These are phyloP conservation scores for Leptopilina clavipes DNA, from an alignment of 1,140 invertebrate genomes.

Conservation along the genomic window DNA sequence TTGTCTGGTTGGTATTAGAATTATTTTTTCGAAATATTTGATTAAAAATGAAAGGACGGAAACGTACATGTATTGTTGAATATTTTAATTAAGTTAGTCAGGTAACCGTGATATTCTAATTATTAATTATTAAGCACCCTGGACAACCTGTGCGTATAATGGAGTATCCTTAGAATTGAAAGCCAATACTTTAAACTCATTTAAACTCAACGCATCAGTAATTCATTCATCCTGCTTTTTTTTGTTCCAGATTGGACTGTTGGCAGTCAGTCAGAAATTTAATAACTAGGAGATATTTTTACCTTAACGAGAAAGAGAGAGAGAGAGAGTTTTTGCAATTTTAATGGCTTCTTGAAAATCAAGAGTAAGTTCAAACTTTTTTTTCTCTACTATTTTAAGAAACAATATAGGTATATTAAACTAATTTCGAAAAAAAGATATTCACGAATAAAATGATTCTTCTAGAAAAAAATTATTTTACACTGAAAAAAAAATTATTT, in stretches of 20 bases:
- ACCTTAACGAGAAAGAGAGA: background rate
- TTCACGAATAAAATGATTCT: background rate
- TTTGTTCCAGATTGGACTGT: conserved; percentile 28
- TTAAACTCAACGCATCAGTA: conserved; percentile 24
- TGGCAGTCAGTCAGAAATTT: conserved; percentile 27
- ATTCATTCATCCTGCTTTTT: background rate
- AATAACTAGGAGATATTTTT: background rate
- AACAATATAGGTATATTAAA: background rate
- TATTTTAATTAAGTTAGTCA: conserved; percentile 22
- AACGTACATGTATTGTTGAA: background rate
- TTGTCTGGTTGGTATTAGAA: too few species aligned
- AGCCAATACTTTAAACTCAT: conserved; percentile 27
- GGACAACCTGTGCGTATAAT: conserved; percentile 29
- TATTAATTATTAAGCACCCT: conserved; percentile 21
- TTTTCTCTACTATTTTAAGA: background rate
- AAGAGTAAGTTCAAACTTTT: background rate
- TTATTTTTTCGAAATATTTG: background rate
- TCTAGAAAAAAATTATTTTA: too few species aligned
- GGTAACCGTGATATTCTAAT: conserved; percentile 1
- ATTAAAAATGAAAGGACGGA: background rate
- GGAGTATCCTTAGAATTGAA: background rate
- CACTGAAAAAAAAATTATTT: too few species aligned
- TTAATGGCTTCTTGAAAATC: conserved; percentile 20
- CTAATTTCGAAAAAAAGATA: background rate
- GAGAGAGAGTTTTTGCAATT: background rate